Conservation (phyloP, 2,888 invertebrate species). For the Sesia apiformis region DNA sequence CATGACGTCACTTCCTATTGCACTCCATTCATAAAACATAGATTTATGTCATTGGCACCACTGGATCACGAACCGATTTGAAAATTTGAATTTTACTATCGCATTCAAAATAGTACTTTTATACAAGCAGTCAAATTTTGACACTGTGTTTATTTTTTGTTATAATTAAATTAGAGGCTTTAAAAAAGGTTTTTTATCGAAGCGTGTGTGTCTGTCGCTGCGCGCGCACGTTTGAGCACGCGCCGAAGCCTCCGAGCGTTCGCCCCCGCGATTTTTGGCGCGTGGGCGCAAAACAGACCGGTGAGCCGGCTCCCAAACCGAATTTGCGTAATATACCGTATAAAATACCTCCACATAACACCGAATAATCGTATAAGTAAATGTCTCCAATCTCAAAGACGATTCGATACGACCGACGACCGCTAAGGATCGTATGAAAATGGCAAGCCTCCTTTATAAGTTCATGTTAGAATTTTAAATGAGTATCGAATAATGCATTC, state of each 20-base stretch:
- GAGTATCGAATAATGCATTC: constrained; percentile 74
- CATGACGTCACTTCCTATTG: constrained; percentile 69
- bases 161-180: not conserved
- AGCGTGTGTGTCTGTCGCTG: constrained; percentile 59
- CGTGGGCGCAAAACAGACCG: constrained; percentile 51
- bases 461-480: constrained; percentile 74
- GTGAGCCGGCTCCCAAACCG: constrained; percentile 48
- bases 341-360: constrained; percentile 31
- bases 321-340: constrained; percentile 62
- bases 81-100: constrained; percentile 13
- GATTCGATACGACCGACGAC: constrained; percentile 44
- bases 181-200: constrained; percentile 6
- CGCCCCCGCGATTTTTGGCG: constrained; percentile 66
- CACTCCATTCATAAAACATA: constrained; percentile 62
- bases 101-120: constrained; percentile 18
- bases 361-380: constrained; percentile 10
- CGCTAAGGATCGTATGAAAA: constrained; percentile 63
- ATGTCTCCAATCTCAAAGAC: not conserved
- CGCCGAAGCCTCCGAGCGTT: constrained; percentile 56
- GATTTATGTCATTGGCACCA: constrained; percentile 23
- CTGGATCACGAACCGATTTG: constrained; percentile 28
- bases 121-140: constrained; percentile 14
- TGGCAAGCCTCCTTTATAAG: constrained; percentile 70
- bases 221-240: constrained; percentile 65
- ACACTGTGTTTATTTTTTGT: constrained; percentile 13